Conservation (phyloP, 2,888 invertebrate species). For the Chaitophorus viminalis region DNA sequence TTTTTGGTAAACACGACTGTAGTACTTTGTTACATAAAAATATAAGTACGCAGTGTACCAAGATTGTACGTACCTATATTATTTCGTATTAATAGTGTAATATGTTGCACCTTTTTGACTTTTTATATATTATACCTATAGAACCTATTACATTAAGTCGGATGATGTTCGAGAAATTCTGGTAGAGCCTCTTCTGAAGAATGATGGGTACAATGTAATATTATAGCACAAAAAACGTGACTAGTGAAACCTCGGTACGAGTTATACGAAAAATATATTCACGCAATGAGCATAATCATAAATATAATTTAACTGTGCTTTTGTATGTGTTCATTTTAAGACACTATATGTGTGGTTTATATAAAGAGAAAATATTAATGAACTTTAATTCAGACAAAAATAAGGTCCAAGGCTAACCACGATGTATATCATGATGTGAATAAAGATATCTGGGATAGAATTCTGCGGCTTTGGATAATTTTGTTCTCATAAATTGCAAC, state of each 20-base stretch:
- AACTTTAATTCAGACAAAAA: conserved; percentile 25
- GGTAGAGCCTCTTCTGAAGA: neutral
- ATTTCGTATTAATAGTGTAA: conserved; percentile 6
- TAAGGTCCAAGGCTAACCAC: conserved; percentile 1
- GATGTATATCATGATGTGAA: neutral
- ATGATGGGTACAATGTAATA: conserved; percentile 22
- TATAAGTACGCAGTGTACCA: neutral
- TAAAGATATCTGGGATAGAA: conserved; percentile 2
- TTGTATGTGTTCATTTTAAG: conserved; percentile 14
- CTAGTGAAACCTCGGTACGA: conserved; percentile 19
- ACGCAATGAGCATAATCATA: neutral
- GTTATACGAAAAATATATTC: conserved; percentile 30
- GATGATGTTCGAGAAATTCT: conserved; percentile 50
- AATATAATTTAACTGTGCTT: conserved; percentile 11
- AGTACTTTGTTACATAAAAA: neutral
- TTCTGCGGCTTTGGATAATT: neutral
- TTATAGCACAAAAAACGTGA: conserved; percentile 47
- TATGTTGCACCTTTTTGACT: conserved; percentile 40
- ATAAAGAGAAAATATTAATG: conserved; percentile 32
- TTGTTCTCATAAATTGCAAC: neutral
- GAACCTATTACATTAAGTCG: conserved; percentile 35
- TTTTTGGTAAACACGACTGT: conserved; percentile 43
- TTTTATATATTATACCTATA: too few relatives aligned
- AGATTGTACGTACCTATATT: neutral
- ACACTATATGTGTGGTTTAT: neutral